Evolutionary conservation across 2,113 vertebrate genomes (phyloP).

Genomic region (Formicarius rufipectus): DNA sequence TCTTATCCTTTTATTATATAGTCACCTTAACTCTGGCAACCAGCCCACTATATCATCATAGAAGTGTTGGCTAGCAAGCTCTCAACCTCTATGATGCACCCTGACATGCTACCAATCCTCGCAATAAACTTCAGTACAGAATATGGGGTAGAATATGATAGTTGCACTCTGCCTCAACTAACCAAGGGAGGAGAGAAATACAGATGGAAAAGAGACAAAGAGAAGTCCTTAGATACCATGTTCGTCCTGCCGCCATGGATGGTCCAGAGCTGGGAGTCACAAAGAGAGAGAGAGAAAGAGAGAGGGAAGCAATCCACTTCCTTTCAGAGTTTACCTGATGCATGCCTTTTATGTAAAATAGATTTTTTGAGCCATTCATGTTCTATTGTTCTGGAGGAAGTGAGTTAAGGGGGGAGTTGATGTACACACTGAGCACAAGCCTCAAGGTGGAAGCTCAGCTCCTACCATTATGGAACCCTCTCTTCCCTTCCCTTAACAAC

Average conservation of each 20-base stretch:
- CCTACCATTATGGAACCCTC: background rate
- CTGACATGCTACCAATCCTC: background rate
- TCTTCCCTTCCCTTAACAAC: background rate
- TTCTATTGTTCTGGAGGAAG: background rate
- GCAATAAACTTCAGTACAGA: background rate
- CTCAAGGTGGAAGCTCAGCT: background rate
- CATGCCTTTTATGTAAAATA: background rate
- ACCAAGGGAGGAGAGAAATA: background rate
- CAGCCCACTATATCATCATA: background rate
- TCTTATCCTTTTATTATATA: background rate
- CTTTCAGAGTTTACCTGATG: background rate
- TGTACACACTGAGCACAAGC: background rate
- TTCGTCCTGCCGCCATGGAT: background rate
- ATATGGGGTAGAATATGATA: background rate
- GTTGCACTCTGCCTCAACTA: background rate
- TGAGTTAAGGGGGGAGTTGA: accelerated
- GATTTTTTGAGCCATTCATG: background rate
- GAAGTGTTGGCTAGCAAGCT: background rate
- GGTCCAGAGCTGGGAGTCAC: background rate
- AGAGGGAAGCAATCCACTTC: accelerated
- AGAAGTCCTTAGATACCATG: background rate
- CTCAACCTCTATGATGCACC: background rate
- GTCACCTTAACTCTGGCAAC: background rate
- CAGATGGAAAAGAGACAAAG: background rate
- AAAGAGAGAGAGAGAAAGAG: background rate